Evolutionary conservation across 2,113 vertebrate genomes (phyloP), one percentile per base, ranked within the genome.

Genomic region (Oostethus manadensis): DNA sequence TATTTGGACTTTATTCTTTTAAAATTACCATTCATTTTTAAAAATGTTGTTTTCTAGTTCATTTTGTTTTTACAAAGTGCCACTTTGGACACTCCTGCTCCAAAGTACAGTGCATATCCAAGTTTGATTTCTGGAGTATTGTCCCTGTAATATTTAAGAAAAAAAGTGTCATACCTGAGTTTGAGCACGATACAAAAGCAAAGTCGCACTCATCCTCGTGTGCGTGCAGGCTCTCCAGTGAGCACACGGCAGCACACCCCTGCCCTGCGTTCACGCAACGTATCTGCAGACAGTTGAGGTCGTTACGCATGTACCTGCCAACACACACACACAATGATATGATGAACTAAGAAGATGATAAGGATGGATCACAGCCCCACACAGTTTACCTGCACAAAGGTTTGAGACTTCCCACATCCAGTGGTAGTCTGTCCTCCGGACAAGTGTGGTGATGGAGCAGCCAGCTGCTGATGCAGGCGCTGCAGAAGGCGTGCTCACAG

Each of bases 291-390:
- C 89, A 85, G 62, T 84, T 91, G 78, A 95, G 88, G 82, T 96
- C 93, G 64, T 96, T 96, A 56, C 89, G 87, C 94, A 96, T 96
- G 14, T 96, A 96, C 53, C 93, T 94, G 77, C 35, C 38, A 45
- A 49, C 10, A 69, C 10, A 50, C 18, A 48, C 10, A 15, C 10
- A 20, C 22, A n/a, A 22, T 0, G 54, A 10, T 9, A 10, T 56
- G 5, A 53, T 8, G 51, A 38, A 38, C 0, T n/a, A 18, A 21
- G 26, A 44, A 8, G 22, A 11, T 14, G 4, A 40, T 43, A 3
- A 17, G 15, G 10, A 15, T 23, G 1, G 13, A 3, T 42, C 18
- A 43, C 2, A 47, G 18, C n/a, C 6, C 38, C 7, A 46, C 10
- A 33, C 3, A 57, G 29, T 38, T 4, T 23, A 96, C 93, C 93